Evolutionary conservation across 23 tunicate species (phyloP).

Genomic region (Styela clava): DNA sequence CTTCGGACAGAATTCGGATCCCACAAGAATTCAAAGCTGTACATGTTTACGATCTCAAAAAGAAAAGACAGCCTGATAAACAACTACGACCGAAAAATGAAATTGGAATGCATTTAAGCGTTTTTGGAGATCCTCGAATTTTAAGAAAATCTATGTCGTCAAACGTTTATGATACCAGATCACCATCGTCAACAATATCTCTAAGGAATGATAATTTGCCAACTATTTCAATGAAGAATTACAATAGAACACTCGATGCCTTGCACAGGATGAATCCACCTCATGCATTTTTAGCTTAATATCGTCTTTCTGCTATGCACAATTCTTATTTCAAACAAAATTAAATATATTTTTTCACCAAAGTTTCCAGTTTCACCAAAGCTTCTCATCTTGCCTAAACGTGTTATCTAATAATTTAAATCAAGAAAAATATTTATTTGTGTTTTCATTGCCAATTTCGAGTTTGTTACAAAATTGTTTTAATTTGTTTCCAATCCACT

Average conservation of each 20-base stretch:
- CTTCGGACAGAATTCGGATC: conserved; percentile 16
- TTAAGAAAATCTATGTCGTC: background rate
- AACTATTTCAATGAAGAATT: background rate
- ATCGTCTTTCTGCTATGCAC: background rate
- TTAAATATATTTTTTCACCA: background rate
- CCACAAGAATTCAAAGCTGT: conserved; percentile 46
- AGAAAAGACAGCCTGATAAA: conserved; percentile 30
- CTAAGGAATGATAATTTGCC: background rate
- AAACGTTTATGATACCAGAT: background rate
- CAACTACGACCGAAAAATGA: conserved; percentile 24
- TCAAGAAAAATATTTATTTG: no score
- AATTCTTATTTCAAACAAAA: background rate
- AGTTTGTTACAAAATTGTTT: background rate
- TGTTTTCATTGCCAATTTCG: no score
- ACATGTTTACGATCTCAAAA: conserved; percentile 59
- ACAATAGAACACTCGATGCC: background rate
- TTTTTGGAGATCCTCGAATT: conserved; percentile 10
- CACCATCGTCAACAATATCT: background rate
- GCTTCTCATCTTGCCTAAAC: background rate
- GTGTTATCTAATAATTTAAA: no score
- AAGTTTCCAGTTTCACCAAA: background rate
- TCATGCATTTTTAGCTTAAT: conserved; percentile 16
- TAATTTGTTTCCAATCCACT: background rate
- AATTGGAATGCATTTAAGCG: conserved; percentile 39
- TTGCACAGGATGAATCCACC: conserved; percentile 23